phyloP scores from a whole-genome alignment of 2,797 vertebrate species.

The Chromis chromis region DNA sequence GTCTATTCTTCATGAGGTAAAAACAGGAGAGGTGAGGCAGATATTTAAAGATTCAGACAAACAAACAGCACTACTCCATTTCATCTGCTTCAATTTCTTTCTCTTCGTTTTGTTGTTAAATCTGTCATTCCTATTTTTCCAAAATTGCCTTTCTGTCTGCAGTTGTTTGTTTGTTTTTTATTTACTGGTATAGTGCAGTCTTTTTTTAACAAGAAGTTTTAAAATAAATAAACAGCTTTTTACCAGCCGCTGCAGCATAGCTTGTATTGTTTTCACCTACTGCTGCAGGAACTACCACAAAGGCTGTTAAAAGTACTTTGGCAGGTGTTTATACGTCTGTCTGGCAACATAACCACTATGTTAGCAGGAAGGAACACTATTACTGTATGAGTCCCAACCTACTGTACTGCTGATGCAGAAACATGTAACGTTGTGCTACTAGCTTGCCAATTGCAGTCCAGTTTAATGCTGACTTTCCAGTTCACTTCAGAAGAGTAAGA shows the following conservation, averaged over 20 bases:
- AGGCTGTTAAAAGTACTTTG: background rate
- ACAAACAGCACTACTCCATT: background rate
- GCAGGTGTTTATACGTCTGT: too few species aligned
- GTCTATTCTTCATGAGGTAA: constrained; percentile 4
- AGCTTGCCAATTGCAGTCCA: too few species aligned
- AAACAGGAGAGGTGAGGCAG: constrained; percentile 7
- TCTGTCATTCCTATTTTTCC: background rate
- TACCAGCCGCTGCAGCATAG: too few species aligned
- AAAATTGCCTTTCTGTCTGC: background rate
- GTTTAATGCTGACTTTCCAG: too few species aligned
- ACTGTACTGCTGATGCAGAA: background rate
- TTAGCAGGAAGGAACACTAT: background rate
- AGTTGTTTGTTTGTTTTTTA: background rate
- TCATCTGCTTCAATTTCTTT: background rate
- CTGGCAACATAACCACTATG: background rate
- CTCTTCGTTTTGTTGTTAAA: constrained; percentile 1
- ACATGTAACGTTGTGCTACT: background rate
- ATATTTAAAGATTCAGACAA: constrained; percentile 36
- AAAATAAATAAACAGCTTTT: background rate
- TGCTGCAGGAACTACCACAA: too few species aligned
- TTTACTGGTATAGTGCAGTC: background rate
- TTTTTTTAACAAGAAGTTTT: background rate
- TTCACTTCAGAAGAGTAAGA: background rate
- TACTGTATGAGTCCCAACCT: background rate
- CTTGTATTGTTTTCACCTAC: too few species aligned